These are phyloP conservation scores for Pterobdella sp. DNA, from an alignment of 2,888 invertebrate species.

Conservation along the genomic window DNA sequence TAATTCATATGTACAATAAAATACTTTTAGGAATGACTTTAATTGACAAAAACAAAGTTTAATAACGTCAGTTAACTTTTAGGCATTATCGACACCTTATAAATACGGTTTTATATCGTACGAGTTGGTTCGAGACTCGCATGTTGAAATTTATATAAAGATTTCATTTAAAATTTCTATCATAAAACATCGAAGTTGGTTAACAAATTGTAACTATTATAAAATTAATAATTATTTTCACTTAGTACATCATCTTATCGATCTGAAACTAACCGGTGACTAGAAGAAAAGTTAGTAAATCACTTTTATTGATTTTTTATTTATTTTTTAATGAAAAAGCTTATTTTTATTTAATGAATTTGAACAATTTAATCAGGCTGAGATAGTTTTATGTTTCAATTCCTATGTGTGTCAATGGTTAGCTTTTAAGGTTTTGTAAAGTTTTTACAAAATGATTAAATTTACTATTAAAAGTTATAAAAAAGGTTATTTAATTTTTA, in stretches of 20 bases:
- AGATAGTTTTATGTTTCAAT: no score
- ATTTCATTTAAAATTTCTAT: no score
- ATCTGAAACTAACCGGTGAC: not conserved
- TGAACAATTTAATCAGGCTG: no score
- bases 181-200: no score
- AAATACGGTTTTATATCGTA: slow-evolving; percentile 6
- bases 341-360: not conserved
- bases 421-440: no score
- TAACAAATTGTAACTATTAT: not conserved
- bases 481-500: no score
- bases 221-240: not conserved
- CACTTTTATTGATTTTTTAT: not conserved
- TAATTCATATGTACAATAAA: no score
- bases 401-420: no score
- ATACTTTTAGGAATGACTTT: no score
- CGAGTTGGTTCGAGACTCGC: slow-evolving; percentile 8
- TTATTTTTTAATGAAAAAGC: not conserved
- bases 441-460: no score
- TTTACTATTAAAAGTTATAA: no score
- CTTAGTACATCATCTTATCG: not conserved
- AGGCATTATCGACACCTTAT: not conserved
- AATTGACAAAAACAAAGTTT: no score
- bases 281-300: not conserved
- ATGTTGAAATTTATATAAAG: not conserved
- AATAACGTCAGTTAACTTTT: slow-evolving; percentile 1